Base-by-base conservation (phyloP, 2,797 vertebrate species). In the Eulemur albifrons region DNA sequence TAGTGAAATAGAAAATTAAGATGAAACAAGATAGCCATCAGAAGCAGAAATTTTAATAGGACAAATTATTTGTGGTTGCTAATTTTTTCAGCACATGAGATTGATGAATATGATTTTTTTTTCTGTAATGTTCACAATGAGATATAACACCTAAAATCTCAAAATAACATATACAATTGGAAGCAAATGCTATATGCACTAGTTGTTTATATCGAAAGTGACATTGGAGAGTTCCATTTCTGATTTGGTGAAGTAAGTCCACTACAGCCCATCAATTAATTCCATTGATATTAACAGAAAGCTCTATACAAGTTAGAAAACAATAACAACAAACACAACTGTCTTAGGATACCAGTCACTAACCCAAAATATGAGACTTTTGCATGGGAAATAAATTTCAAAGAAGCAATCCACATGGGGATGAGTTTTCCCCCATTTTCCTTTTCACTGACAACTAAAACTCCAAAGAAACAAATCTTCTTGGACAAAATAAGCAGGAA, bases 1-100 rank as follows among this genome's bases (percentile, higher is more conserved):
- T 82, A 61, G 12, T 32, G 61, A 90, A 95, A 93, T 9, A 88
- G 4, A 95, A 96, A 83, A 75, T 79, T 65, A 59, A 91, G 87
- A 82, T 87, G 38, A 73, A 96, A 84, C 2, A 14, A 45, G 30
- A 12, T 87, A 63, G 8, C 9, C 40, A 88, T 73, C 13, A 70
- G 6, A 82, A 90, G 35, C 48, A 95, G 32, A 5, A 82, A 69
- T 69, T 72, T 52, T 2, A 3, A 59, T n/a, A 93, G 13, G 2
- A 50, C 30, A 86, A 35, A 43, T 59, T 54, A 59, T 45, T 45
- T 72, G 8, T 90, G 63, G 3, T 69, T 81, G 0, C 40, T 59
- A 21, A 30, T 61, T 79, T 72, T 83, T 65, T 69, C 18, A 92
- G 23, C 11, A 38, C 93, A 76, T 83, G 30, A 75, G 9, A 32